Percentiles rank a stretch among this genome's conserved stretches.
These are phyloP conservation scores for Zaprionus davidi DNA, from an alignment of 1,140 invertebrate genomes.

Conservation along the genomic window DNA sequence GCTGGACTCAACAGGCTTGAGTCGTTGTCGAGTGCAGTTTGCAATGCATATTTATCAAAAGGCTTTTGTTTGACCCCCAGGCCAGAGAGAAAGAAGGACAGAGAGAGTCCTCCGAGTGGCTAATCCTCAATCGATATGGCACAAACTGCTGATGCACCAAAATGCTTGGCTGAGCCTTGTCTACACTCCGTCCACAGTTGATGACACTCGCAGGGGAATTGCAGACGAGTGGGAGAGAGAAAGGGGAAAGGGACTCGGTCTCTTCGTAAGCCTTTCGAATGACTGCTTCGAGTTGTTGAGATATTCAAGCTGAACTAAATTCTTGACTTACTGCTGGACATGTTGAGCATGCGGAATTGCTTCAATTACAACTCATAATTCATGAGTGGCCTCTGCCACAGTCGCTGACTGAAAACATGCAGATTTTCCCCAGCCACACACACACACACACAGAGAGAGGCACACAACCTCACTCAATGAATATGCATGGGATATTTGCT, in stretches of 20 bases:
- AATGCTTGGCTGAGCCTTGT: conserved; percentile 15
- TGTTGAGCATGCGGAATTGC: conserved; percentile 21
- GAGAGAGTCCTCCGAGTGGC: background rate
- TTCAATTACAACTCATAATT: conserved; percentile 62
- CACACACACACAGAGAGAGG: background rate
- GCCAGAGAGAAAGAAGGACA: background rate
- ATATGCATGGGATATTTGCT: conserved; percentile 22
- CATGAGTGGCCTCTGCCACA: conserved; percentile 42
- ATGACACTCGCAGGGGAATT: conserved; percentile 27
- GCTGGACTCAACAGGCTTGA: background rate
- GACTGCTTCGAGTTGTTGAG: conserved; percentile 23
- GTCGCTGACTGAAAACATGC: conserved; percentile 15
- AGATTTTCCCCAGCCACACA: conserved; percentile 16
- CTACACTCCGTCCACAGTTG: conserved; percentile 18
- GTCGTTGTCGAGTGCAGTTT: background rate
- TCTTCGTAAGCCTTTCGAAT: conserved; percentile 10
- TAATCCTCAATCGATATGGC: conserved; percentile 22
- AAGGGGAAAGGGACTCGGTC: no score
- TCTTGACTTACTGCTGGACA: background rate
- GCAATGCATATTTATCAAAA: background rate
- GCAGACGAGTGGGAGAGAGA: background rate
- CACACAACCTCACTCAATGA: conserved; percentile 20
- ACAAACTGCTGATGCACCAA: conserved; percentile 16
- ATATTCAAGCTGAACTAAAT: conserved; percentile 11
- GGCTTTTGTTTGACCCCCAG: background rate